phyloP scores from a whole-genome alignment of 2,888 invertebrate genomes.

The Apodemia hepburni region DNA sequence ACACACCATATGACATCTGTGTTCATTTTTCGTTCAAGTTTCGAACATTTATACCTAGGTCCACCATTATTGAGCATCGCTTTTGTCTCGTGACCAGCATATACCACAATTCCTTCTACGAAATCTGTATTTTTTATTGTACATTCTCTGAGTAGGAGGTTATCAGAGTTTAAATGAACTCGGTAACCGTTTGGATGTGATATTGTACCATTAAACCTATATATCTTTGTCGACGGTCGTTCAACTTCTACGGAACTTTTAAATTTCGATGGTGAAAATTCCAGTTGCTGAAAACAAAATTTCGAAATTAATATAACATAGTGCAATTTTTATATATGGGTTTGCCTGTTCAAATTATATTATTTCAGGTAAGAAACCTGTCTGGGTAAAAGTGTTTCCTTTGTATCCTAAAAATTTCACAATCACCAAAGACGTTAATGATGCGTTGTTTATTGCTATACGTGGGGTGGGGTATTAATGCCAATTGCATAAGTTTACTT shows the following conservation, averaged over 20 bases:
- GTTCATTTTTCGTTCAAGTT: conserved; percentile 96
- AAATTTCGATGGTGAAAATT: conserved; percentile 90
- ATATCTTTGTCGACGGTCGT: conserved; percentile 96
- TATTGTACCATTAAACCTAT: conserved; percentile 94
- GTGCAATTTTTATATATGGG: background rate
- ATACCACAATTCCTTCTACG: conserved; percentile 97
- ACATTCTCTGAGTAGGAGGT: conserved; percentile 95
- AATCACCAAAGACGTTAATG: no score
- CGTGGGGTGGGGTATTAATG: no score
- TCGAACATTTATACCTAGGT: conserved; percentile 95
- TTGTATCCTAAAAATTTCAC: no score
- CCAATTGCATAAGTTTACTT: no score
- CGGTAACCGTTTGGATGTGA: conserved; percentile 89
- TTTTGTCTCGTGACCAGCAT: conserved; percentile 98
- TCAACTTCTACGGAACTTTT: conserved; percentile 94
- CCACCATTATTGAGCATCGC: conserved; percentile 98
- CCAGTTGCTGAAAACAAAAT: conserved; percentile 78
- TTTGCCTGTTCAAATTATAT: no score
- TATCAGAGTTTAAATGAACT: conserved; percentile 92
- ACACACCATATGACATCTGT: conserved; percentile 98
- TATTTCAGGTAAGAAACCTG: no score
- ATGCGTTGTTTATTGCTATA: no score
- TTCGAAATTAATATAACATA: background rate
- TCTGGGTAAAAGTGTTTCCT: no score
- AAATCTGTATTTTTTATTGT: conserved; percentile 97